Base-by-base conservation (phyloP, 1,140 invertebrate genomes). In the Hypothenemus hampei region DNA sequence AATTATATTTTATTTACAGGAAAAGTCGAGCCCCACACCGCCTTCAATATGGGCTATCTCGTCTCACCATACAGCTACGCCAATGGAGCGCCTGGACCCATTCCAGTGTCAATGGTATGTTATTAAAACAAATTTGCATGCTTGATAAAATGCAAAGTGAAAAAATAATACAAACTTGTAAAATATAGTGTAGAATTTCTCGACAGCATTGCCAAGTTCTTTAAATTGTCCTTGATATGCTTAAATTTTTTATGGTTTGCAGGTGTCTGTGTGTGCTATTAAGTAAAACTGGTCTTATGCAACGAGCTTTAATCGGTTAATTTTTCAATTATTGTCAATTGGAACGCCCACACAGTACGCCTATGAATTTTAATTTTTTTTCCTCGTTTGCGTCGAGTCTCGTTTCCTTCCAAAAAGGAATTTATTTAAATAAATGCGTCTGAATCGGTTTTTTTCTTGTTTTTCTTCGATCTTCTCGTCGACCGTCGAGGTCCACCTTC, bases 1-100 rank as follows among this genome's bases (percentile, higher is more conserved):
- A n/a, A n/a, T n/a, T n/a, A n/a, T n/a, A n/a, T n/a, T n/a, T n/a
- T 63, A 51, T 68, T 77, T 79, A 10, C 77, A 91, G 89, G 87
- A 76, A 92, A 92, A 78, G 82, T 89, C 66, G 89, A 92, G 65
- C 83, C 86, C n/a, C 88, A 90, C 71, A 82, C 87, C 61, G 81
- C 86, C 45, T 91, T 91, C 78, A 90, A 91, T 78, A 90, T 92
- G 86, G 87, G 88, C 68, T 92, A 91, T 78, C 81, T 91, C 67
- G 85, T 91, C 69, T 85, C 87, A 46, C 88, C 88, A 20, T 92
- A 92, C 72, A 82, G 86, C 52, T 92, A 92, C 76, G 81, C 87
- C 65, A 93, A 92, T 72, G 89, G 89, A 66, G 83, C 85, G 60
- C 82, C 83, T 58, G 85, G 84, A 74, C 83, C 84, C 60, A 79